Conservation (phyloP, 2,797 vertebrate genomes). For the Halcyon chelicuti region DNA sequence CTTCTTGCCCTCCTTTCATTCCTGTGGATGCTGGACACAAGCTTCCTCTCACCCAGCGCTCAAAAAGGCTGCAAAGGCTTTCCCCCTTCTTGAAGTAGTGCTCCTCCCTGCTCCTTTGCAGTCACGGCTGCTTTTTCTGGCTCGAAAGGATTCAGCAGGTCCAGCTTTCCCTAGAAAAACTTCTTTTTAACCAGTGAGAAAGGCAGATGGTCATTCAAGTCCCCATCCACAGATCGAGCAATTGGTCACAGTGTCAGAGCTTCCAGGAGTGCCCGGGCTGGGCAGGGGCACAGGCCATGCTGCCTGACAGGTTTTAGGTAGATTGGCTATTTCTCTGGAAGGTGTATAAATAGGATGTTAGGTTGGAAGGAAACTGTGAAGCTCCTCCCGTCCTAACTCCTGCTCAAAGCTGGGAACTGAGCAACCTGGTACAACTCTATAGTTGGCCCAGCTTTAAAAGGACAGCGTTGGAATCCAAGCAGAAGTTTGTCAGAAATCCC, state of each 20-base stretch:
- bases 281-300: not conserved
- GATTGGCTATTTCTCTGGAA: not conserved
- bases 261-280: not conserved
- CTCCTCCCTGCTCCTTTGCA: not conserved
- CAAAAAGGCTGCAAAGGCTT: not conserved
- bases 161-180: not conserved
- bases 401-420: not conserved
- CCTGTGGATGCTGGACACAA: accelerated
- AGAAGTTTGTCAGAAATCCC: not conserved
- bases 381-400: not conserved
- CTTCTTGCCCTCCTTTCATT: not conserved
- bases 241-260: not conserved
- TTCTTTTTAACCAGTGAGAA: not conserved
- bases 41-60: not conserved
- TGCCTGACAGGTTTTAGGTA: not conserved
- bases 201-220: not conserved
- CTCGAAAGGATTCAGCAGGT: not conserved
- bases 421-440: not conserved
- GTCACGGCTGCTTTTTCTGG: not conserved
- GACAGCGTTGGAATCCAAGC: not conserved
- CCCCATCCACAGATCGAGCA: not conserved
- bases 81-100: not conserved
- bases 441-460: not conserved
- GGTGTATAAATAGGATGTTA: not conserved
- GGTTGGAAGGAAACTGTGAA: not conserved